These are phyloP conservation scores for Gnathochromis pfefferi DNA, from an alignment of 2,113 vertebrate genomes.

Conservation along the genomic window DNA sequence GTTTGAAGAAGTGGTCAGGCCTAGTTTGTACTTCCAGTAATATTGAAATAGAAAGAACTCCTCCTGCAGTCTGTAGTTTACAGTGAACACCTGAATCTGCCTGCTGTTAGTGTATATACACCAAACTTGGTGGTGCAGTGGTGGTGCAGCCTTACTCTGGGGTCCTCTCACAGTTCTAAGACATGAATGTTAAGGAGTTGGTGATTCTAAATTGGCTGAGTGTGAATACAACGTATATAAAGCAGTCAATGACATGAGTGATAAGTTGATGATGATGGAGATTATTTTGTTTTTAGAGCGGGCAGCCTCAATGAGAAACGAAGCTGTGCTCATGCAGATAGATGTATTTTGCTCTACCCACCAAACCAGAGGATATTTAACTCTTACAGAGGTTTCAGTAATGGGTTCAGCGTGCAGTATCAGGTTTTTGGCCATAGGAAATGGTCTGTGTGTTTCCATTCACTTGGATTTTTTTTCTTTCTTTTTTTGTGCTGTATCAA, in stretches of 20 bases:
- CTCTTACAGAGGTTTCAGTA: neutral
- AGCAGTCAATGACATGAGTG: neutral
- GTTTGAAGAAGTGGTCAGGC: neutral
- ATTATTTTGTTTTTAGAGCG: neutral
- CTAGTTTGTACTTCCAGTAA: neutral
- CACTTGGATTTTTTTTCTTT: neutral
- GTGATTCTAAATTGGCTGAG: neutral
- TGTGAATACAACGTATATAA: accelerated
- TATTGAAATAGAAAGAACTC: neutral
- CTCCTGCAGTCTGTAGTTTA: neutral
- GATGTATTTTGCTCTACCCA: neutral
- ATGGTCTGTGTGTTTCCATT: neutral
- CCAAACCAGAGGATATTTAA: neutral
- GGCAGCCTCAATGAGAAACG: neutral
- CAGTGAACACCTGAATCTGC: neutral
- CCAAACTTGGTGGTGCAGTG: neutral
- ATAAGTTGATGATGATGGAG: neutral
- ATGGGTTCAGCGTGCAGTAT: neutral
- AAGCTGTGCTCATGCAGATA: neutral
- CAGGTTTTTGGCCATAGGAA: constrained; percentile 10
- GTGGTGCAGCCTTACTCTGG: neutral
- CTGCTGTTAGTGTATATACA: neutral
- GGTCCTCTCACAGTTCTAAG: neutral
- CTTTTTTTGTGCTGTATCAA: neutral
- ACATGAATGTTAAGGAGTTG: neutral